Conservation (phyloP, 1,140 invertebrate genomes). For the silkworm (Bombyx mori) region DNA sequence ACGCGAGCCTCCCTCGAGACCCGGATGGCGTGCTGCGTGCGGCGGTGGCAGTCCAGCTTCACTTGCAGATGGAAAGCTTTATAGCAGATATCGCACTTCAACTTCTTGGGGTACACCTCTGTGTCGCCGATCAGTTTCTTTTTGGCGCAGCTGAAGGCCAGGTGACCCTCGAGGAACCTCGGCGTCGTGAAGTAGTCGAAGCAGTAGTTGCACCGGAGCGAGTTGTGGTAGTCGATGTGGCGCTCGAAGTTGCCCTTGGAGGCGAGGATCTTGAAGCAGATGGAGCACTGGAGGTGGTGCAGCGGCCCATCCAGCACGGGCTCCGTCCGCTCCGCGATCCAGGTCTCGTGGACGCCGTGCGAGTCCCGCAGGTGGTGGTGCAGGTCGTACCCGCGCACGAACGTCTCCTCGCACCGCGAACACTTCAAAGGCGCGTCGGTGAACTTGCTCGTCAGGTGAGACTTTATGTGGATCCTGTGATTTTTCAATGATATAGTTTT, state of each 20-base stretch:
- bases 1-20: constrained; percentile 35
- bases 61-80: constrained; percentile 66
- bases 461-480: constrained; percentile 58
- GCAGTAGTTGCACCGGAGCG: constrained; percentile 66
- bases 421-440: constrained; percentile 55
- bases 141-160: constrained; percentile 58
- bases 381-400: constrained; percentile 51
- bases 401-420: constrained; percentile 50
- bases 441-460: constrained; percentile 54
- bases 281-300: constrained; percentile 60
- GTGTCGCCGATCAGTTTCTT: constrained; percentile 59
- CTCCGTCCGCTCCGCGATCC: constrained; percentile 47
- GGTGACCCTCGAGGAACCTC: constrained; percentile 60
- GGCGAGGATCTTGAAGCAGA: constrained; percentile 62
- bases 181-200: constrained; percentile 60
- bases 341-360: constrained; percentile 55
- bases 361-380: constrained; percentile 56
- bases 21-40: constrained; percentile 50
- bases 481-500: constrained; percentile 55
- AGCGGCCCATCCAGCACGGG: constrained; percentile 37
- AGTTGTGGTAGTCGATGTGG: constrained; percentile 66
- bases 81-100: constrained; percentile 64
- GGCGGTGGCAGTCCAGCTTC: constrained; percentile 66
- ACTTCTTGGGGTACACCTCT: constrained; percentile 52
- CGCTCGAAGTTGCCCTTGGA: constrained; percentile 60